A percentile compares a stretch with the other conserved stretches of the same genome.
Conservation (phyloP, 2,888 invertebrate species). For the Crocallis elinguaria region DNA sequence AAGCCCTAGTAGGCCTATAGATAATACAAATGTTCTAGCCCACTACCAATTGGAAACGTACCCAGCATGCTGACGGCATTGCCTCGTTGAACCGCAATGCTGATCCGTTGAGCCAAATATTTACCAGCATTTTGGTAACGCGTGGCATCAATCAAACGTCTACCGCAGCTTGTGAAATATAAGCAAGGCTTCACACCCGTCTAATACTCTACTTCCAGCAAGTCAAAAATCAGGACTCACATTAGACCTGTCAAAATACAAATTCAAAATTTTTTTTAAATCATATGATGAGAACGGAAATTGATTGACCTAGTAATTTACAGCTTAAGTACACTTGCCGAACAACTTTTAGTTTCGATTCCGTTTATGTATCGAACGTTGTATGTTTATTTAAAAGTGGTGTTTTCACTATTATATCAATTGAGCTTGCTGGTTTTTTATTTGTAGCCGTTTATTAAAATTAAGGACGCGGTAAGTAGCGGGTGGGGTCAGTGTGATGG, state of each 20-base stretch:
- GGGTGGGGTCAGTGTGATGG: too few relatives aligned
- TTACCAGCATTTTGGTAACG: too few relatives aligned
- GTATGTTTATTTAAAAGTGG: conserved; percentile 27
- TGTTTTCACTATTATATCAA: conserved; percentile 28
- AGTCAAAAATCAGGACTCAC: neutral
- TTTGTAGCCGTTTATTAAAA: neutral
- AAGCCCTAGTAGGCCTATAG: too few relatives aligned
- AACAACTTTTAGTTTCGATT: conserved; percentile 52
- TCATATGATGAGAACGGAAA: conserved; percentile 60
- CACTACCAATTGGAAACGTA: too few relatives aligned
- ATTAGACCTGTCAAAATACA: neutral
- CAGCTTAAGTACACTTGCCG: conserved; percentile 42
- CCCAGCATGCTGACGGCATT: too few relatives aligned
- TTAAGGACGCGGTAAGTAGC: neutral
- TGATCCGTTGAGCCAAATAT: too few relatives aligned
- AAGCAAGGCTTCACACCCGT: neutral
- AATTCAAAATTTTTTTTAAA: conserved; percentile 22
- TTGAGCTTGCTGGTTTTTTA: conserved; percentile 17
- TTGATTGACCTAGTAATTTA: conserved; percentile 65
- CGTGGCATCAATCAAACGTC: too few relatives aligned
- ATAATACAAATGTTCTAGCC: too few relatives aligned
- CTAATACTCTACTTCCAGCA: neutral
- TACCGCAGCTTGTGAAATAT: neutral
- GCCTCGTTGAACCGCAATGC: too few relatives aligned
- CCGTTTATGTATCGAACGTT: conserved; percentile 37